Evolutionary conservation across 2,888 invertebrate genomes (phyloP), one percentile per base, ranked within the genome.

Genomic region (Julus scandinavius): DNA sequence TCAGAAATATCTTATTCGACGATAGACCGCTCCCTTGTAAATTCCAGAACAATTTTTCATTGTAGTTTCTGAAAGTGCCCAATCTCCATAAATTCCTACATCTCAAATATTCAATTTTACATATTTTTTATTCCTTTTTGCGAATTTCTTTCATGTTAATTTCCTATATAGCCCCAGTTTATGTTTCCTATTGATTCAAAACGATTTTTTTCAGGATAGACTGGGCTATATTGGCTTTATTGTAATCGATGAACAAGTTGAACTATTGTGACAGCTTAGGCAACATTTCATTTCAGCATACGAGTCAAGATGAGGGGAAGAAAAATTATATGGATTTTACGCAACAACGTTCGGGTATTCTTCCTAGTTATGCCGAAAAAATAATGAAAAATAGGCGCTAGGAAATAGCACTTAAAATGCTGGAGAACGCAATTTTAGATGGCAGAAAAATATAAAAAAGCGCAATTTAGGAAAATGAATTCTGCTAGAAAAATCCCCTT

Each of bases 381-480:
- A 80, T 80, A 80, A 80, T 80, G 80, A 80, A 80, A 80, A 80
- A 80, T 80, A 45, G 80, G 80, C 80, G 80, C 80, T 80, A 29
- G 80, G 80, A 80, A 80, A 80, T 20, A 38, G 80, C 80, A 80
- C 80, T 80, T 80, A 80, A 80, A 72, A 80, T 13, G 54, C 17
- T 13, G 54, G 54, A 54, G 54, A 54, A 54, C 38, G 80, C 80
- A 38, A 80, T 80, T 38, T 80, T 80, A 38, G 80, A 80, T 80
- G 80, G 11, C 9, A 80, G 38, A 80, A 80, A 80, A 80, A 80
- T 80, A 80, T 80, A 72, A 80, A 80, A 80, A 80, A 80, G 29
- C 13, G 38, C 80, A 80, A 80, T 38, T 80, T 80, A 29, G 38
- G 13, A 15, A 80, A 80, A 80, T 15, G 80, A 80, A 80, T 80